These are phyloP conservation scores for Microcebus jonahi DNA, from an alignment of 2,113 vertebrate genomes.

Conservation along the genomic window DNA sequence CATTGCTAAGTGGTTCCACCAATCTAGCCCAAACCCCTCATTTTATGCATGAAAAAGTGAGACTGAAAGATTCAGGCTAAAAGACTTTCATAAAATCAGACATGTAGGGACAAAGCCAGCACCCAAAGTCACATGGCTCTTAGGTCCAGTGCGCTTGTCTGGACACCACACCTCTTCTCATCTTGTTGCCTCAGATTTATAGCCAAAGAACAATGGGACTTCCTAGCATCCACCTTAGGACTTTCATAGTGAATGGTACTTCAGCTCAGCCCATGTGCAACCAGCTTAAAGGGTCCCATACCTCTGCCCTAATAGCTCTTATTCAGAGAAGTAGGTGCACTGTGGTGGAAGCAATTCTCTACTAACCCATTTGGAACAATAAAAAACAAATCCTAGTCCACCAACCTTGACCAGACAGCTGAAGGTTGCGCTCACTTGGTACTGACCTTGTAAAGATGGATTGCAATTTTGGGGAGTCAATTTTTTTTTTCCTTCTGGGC, in stretches of 20 bases:
- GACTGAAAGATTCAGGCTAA: not conserved
- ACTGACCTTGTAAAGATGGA: constrained; percentile 63
- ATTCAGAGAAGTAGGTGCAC: not conserved
- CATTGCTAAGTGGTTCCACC: not conserved
- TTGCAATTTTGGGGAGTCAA: constrained; percentile 21
- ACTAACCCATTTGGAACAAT: constrained; percentile 22
- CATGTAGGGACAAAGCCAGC: not conserved
- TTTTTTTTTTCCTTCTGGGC: constrained; percentile 49
- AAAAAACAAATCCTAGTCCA: constrained; percentile 52
- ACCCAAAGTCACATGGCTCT: not conserved
- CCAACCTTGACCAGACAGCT: constrained; percentile 41
- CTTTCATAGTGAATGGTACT: not conserved
- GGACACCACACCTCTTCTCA: not conserved
- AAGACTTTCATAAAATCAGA: not conserved
- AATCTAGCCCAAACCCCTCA: not conserved
- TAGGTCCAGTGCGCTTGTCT: not conserved
- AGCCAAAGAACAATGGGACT: not conserved
- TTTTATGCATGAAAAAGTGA: not conserved
- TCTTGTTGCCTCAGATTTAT: not conserved
- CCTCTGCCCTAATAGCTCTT: not conserved
- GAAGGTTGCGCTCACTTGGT: constrained; percentile 5
- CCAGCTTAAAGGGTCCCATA: not conserved
- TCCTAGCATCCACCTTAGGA: not conserved
- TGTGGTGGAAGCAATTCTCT: not conserved
- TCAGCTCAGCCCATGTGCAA: not conserved